Conservation (phyloP, 2,888 invertebrate genomes). For the Napeogenes inachia region DNA sequence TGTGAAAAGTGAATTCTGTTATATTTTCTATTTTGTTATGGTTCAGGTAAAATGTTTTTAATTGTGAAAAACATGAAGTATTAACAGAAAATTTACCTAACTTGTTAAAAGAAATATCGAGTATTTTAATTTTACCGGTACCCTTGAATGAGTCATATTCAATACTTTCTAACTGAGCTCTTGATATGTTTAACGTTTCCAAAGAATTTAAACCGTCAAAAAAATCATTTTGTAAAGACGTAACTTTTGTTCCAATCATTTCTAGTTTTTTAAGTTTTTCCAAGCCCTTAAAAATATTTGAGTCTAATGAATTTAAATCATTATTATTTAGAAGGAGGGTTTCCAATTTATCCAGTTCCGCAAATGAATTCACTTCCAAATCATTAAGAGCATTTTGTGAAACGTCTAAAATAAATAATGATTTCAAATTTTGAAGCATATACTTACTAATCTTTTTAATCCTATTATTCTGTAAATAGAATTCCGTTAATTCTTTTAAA, state of each 20-base stretch:
- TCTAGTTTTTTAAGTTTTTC: conserved; percentile 9
- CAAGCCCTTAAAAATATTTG: conserved; percentile 16
- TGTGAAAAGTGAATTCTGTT: conserved; percentile 15
- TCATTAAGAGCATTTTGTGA: conserved; percentile 17
- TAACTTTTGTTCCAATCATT: conserved; percentile 12
- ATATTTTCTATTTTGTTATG: conserved; percentile 22
- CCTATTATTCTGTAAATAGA: conserved; percentile 18
- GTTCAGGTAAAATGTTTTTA: conserved; percentile 19
- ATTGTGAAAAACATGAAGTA: conserved; percentile 13
- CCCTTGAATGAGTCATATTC: conserved; percentile 20
- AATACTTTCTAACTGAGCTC: conserved; percentile 16
- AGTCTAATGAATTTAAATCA: conserved; percentile 7
- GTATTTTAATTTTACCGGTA: conserved; percentile 14
- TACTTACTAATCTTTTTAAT: conserved; percentile 17
- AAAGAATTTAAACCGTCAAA: conserved; percentile 11
- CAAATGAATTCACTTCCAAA: conserved; percentile 18
- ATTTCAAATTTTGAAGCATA: conserved; percentile 15
- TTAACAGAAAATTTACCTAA: conserved; percentile 19
- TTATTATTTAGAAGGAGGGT: conserved; percentile 16
- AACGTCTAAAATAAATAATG: conserved; percentile 16
- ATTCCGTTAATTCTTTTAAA: conserved; percentile 18
- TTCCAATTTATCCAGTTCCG: conserved; percentile 14
- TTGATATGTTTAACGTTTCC: conserved; percentile 14
- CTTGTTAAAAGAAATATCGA: conserved; percentile 22
- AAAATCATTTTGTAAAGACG: conserved; percentile 14